Percentiles rank a stretch among this genome's conserved stretches.
Evolutionary conservation across 1,140 invertebrate species (phyloP).

Genomic region (Goniozus legneri): DNA sequence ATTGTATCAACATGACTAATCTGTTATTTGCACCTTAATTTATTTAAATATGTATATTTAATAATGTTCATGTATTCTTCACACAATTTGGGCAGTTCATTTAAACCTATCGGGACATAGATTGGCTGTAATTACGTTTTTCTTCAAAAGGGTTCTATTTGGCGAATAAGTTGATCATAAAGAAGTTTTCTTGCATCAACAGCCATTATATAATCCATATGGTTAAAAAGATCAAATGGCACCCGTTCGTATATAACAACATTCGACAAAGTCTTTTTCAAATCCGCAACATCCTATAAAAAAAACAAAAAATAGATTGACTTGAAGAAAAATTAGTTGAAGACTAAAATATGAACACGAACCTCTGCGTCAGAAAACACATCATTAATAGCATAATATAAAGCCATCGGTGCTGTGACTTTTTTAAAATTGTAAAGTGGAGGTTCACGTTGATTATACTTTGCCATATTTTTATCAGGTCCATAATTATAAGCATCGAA

Average conservation of each 20-base stretch:
- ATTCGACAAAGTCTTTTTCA: slow-evolving; percentile 28
- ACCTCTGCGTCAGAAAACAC: slow-evolving; percentile 51
- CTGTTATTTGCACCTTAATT: too few relatives aligned
- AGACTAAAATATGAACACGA: background rate
- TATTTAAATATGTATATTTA: too few relatives aligned
- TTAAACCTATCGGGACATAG: too few relatives aligned
- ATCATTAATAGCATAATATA: slow-evolving; percentile 68
- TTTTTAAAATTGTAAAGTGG: slow-evolving; percentile 59
- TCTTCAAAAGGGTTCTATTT: too few relatives aligned
- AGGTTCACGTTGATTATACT: slow-evolving; percentile 53
- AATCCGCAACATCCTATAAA: slow-evolving; percentile 23
- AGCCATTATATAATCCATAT: slow-evolving; percentile 43
- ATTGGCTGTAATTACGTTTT: too few relatives aligned
- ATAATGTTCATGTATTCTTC: background rate
- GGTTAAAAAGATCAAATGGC: slow-evolving; percentile 35
- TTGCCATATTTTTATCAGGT: slow-evolving; percentile 45
- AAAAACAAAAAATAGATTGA: slow-evolving; percentile 36
- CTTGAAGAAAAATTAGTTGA: background rate
- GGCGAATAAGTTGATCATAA: too few relatives aligned
- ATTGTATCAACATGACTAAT: too few relatives aligned
- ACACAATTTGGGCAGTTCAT: too few relatives aligned
- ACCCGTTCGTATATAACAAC: slow-evolving; percentile 24
- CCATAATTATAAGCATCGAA: slow-evolving; percentile 57
- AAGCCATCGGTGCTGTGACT: slow-evolving; percentile 60
- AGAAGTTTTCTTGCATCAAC: slow-evolving; percentile 33